Conservation (phyloP, 1,140 invertebrate species). For the Meloidogyne exigua region DNA sequence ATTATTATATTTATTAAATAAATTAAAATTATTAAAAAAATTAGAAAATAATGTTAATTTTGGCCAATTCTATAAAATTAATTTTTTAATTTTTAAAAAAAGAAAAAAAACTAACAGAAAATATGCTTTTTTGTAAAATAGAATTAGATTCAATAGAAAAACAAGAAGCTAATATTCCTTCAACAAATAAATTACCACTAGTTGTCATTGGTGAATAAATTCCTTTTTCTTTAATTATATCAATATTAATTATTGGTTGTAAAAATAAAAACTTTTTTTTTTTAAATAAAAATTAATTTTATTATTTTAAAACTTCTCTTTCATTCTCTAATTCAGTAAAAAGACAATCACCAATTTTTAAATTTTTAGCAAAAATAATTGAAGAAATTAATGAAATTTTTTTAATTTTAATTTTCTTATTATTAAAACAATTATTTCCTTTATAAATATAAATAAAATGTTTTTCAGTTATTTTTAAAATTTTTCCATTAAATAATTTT, state of each 20-base stretch:
- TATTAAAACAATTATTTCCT: slow-evolving; percentile 12
- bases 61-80: not conserved
- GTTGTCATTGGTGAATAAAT: slow-evolving; percentile 50
- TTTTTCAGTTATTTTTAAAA: slow-evolving; percentile 46
- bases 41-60: not conserved
- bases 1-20: slow-evolving; percentile 1
- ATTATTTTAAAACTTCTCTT: slow-evolving; percentile 19
- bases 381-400: slow-evolving; percentile 1
- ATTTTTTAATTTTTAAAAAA: not conserved
- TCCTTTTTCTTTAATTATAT: slow-evolving; percentile 32
- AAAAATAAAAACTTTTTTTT: slow-evolving; percentile 15
- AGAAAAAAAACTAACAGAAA: slow-evolving; percentile 11
- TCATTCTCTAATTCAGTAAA: slow-evolving; percentile 31
- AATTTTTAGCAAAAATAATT: slow-evolving; percentile 44
- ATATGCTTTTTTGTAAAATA: slow-evolving; percentile 39
- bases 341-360: slow-evolving; percentile 42
- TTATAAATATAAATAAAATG: slow-evolving; percentile 51
- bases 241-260: not conserved
- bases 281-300: slow-evolving; percentile 3
- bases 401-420: slow-evolving; percentile 23
- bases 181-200: slow-evolving; percentile 41
- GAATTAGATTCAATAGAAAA: slow-evolving; percentile 36
- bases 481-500: slow-evolving; percentile 41
- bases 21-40: not conserved
- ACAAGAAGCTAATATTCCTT: slow-evolving; percentile 45